Evolutionary conservation across 1,140 invertebrate genomes (phyloP), one percentile per base, ranked within the genome.

Genomic region (Papilio xuthus): DNA sequence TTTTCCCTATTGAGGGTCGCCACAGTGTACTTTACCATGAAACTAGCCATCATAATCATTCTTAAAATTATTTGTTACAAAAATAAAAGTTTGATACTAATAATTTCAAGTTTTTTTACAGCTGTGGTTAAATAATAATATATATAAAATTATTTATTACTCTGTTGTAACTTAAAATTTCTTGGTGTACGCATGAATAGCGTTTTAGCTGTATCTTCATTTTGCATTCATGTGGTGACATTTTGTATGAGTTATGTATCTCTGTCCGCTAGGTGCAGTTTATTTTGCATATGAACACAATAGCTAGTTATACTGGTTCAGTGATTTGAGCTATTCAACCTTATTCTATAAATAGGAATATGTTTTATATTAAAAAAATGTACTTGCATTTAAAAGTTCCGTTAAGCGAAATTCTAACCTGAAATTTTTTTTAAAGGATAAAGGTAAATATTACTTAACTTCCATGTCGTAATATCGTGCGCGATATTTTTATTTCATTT

Each of bases 231-330:
- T 76, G 74, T 63, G 50, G 53, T 60, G 53, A 76, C 53, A 37
- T 60, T 76, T 63, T 76, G 50, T 60, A 76, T 76, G 74, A 76
- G 53, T 76, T 76, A 76, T 76, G 74, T 76, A 76, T 76, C 73
- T 75, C 74, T 60, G 50, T 76, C 53, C 53, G 50, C 74, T 76
- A 28, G 74, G 28, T 32, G 74, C 28, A 60, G 74, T 60, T 76
- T 53, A 76, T 76, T 76, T 76, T 60, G 53, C 28, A 76, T 76
- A 23, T 76, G 50, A 56, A 76, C 50, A 76, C 74, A 76, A 63
- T 76, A 53, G 74, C 28, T 56, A 76, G 74, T 76, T 76, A 76
- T 41, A 60, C 53, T 76, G 32, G 37, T 60, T 60, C 74, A 76
- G 74, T 76, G 74, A 76, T 76, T 76, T 20, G 1, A 76, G 32